These are phyloP conservation scores for Holothuria leucospilota DNA, from an alignment of 53 echinoderm and acorn worm genomes.

Conservation along the genomic window DNA sequence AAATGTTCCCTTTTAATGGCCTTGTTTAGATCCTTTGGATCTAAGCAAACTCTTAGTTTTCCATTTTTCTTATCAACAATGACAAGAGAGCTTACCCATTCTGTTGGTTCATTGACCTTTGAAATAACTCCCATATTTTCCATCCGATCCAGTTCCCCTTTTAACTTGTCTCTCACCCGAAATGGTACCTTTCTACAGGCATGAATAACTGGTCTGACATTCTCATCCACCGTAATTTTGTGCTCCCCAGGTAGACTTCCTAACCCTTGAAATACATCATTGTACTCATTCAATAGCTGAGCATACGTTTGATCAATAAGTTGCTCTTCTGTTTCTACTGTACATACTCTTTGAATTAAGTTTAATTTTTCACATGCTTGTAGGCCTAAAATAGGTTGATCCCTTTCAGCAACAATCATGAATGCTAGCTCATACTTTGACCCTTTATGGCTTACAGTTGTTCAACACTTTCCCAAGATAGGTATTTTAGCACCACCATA, in stretches of 20 bases:
- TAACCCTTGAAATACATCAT: constrained; percentile 46
- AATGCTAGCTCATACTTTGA: too few species aligned
- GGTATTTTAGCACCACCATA: constrained; percentile 34
- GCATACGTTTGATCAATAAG: too few species aligned
- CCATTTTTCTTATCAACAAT: constrained; percentile 68
- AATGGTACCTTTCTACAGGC: constrained; percentile 45
- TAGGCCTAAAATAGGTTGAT: too few species aligned
- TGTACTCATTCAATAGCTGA: neutral
- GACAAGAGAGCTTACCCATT: constrained; percentile 58
- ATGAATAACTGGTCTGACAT: neutral
- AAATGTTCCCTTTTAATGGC: too few species aligned
- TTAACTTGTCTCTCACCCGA: neutral
- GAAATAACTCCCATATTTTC: constrained; percentile 14
- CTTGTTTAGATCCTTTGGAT: constrained; percentile 60
- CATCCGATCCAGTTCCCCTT: constrained; percentile 35
- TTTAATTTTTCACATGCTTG: too few species aligned
- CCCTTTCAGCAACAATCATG: too few species aligned
- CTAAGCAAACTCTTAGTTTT: constrained; percentile 63
- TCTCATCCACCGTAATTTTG: neutral
- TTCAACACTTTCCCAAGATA: constrained; percentile 2
- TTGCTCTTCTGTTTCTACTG: too few species aligned
- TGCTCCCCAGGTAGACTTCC: constrained; percentile 46
- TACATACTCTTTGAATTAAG: too few species aligned
- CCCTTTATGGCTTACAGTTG: too few species aligned
- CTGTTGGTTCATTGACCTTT: constrained; percentile 49